These are phyloP conservation scores for Corythornis cristatus DNA, from an alignment of 2,113 vertebrate species.

Conservation along the genomic window DNA sequence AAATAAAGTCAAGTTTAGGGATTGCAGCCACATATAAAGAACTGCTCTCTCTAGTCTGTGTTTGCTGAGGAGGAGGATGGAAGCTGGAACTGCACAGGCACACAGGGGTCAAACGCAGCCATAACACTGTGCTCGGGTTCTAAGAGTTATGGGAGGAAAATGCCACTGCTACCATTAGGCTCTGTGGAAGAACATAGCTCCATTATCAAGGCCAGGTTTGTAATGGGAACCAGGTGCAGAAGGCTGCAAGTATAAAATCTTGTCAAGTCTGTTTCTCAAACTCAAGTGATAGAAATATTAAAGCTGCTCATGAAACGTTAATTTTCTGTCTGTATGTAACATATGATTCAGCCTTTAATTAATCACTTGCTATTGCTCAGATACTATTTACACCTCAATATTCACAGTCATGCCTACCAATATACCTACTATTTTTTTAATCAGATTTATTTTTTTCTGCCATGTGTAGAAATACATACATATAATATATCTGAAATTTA, in stretches of 20 bases:
- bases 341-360: not conserved
- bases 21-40: not conserved
- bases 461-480: not conserved
- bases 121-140: not conserved
- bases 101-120: not conserved
- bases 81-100: not conserved
- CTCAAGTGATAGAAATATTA: conserved; percentile 12
- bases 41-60: not conserved
- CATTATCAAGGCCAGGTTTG: conserved; percentile 12
- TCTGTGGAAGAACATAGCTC: conserved; percentile 25
- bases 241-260: conserved; percentile 13
- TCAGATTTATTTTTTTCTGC: not conserved
- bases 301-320: not conserved
- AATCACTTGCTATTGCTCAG: not conserved
- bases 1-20: not conserved
- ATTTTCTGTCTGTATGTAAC: not conserved
- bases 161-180: not conserved
- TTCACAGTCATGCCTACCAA: not conserved
- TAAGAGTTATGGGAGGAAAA: conserved; percentile 36
- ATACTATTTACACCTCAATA: not conserved
- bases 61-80: not conserved
- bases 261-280: conserved; percentile 8
- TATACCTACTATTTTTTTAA: not conserved
- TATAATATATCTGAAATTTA: conserved; percentile 55
- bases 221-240: conserved; percentile 54